phyloP scores from a whole-genome alignment of 2,797 vertebrate genomes.

The Bradypodion ventrale region DNA sequence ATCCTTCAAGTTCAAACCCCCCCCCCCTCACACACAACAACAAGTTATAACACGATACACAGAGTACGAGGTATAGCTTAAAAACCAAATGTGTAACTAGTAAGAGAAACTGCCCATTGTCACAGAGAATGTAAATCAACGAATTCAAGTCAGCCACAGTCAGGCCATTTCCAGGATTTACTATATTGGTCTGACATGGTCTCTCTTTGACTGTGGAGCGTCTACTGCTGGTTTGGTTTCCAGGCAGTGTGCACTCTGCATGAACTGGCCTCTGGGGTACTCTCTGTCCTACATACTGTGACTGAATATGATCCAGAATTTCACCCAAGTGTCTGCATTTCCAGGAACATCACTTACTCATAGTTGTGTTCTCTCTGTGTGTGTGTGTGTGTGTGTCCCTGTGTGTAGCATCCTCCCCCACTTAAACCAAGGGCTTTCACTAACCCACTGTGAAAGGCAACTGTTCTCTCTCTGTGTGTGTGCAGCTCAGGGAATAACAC shows the following conservation, averaged over 20 bases:
- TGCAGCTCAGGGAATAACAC: conserved; percentile 19
- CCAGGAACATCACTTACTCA: conserved; percentile 34
- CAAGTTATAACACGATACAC: conserved; percentile 41
- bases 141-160: conserved; percentile 48
- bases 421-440: conserved; percentile 43
- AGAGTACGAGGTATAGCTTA: conserved; percentile 61
- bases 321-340: conserved; percentile 43
- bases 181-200: conserved; percentile 58
- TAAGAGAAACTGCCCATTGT: conserved; percentile 58
- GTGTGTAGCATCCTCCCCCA: no score
- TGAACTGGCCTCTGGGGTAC: conserved; percentile 58
- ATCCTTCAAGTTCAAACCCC: conserved; percentile 35
- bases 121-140: conserved; percentile 61
- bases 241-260: conserved; percentile 47
- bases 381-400: accelerated
- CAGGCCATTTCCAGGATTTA: conserved; percentile 38
- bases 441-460: conserved; percentile 42
- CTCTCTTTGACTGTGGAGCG: conserved; percentile 36
- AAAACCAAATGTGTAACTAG: conserved; percentile 60
- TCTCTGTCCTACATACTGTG: conserved; percentile 65
- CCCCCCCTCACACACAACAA: no score
- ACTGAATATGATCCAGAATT: conserved; percentile 50
- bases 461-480: conserved; percentile 7
- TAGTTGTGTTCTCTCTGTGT: neutral
- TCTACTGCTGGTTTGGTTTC: conserved; percentile 55